Evolutionary conservation across 1,140 invertebrate genomes (phyloP).

Genomic region (Temnothorax nylanderi): DNA sequence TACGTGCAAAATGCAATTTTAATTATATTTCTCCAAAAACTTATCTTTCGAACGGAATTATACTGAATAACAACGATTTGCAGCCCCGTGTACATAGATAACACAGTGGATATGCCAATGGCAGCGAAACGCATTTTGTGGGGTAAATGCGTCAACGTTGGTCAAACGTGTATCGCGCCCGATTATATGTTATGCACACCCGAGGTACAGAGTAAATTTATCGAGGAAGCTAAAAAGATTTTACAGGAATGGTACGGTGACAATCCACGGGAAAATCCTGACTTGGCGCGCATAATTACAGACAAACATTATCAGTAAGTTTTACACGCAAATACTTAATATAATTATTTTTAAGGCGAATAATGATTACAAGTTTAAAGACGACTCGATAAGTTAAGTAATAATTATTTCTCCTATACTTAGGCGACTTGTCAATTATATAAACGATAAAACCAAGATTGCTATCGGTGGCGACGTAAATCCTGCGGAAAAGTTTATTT

Average conservation of each 20-base stretch:
- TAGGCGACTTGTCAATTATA: constrained; percentile 88
- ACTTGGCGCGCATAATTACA: constrained; percentile 95
- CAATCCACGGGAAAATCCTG: constrained; percentile 92
- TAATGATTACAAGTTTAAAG: neutral
- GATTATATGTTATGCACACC: constrained; percentile 98
- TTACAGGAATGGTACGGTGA: constrained; percentile 95
- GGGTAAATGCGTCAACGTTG: constrained; percentile 97
- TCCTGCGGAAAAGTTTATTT: constrained; percentile 91
- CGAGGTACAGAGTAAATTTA: constrained; percentile 90
- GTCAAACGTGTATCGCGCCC: constrained; percentile 99
- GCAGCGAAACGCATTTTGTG: constrained; percentile 95
- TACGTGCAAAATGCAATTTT: neutral
- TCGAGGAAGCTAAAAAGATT: constrained; percentile 89
- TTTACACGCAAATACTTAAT: neutral
- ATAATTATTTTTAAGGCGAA: neutral
- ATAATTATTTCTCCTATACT: constrained; percentile 62
- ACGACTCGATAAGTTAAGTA: constrained; percentile 11
- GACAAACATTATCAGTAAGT: constrained; percentile 91
- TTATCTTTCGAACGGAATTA: neutral
- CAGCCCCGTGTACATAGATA: constrained; percentile 95
- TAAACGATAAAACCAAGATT: constrained; percentile 89
- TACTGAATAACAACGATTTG: constrained; percentile 56
- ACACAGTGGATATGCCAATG: constrained; percentile 90
- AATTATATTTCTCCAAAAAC: neutral
- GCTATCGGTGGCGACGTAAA: constrained; percentile 93